phyloP scores from a whole-genome alignment of 1,140 invertebrate species.

The Charaxes varanes region DNA sequence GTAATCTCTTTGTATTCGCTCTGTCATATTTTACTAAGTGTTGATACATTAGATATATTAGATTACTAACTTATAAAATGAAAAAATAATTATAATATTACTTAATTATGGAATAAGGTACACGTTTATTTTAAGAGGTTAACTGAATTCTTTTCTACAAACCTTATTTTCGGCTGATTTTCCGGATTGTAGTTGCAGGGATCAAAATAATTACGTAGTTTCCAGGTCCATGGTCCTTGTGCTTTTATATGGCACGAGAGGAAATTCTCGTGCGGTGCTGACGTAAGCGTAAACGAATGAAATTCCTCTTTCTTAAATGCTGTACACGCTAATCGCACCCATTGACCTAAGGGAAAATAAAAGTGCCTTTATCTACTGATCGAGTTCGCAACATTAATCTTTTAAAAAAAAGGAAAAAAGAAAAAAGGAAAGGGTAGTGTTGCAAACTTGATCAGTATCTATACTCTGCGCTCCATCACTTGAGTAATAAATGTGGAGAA shows the following conservation, averaged over 20 bases:
- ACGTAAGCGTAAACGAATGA: constrained; percentile 98
- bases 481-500: too few relatives aligned
- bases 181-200: constrained; percentile 94
- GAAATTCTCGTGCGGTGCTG: constrained; percentile 98
- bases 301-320: constrained; percentile 94
- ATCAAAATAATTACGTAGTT: constrained; percentile 96
- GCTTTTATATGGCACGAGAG: constrained; percentile 98
- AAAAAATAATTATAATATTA: too few relatives aligned
- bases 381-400: too few relatives aligned
- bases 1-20: too few relatives aligned
- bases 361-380: too few relatives aligned
- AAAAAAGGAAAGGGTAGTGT: too few relatives aligned
- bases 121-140: not conserved
- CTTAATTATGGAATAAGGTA: not conserved
- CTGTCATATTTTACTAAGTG: too few relatives aligned
- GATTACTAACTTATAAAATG: too few relatives aligned
- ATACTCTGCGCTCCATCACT: too few relatives aligned
- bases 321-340: constrained; percentile 94
- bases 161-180: constrained; percentile 86
- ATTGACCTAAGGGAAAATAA: constrained; percentile 75
- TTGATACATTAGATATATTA: too few relatives aligned
- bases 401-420: too few relatives aligned
- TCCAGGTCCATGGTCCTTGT: constrained; percentile 99
- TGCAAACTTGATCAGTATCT: too few relatives aligned
- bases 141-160: constrained; percentile 1